Evolutionary conservation across 1,140 invertebrate genomes (phyloP), one percentile per base, ranked within the genome.

Genomic region (Drosophila arizonae): DNA sequence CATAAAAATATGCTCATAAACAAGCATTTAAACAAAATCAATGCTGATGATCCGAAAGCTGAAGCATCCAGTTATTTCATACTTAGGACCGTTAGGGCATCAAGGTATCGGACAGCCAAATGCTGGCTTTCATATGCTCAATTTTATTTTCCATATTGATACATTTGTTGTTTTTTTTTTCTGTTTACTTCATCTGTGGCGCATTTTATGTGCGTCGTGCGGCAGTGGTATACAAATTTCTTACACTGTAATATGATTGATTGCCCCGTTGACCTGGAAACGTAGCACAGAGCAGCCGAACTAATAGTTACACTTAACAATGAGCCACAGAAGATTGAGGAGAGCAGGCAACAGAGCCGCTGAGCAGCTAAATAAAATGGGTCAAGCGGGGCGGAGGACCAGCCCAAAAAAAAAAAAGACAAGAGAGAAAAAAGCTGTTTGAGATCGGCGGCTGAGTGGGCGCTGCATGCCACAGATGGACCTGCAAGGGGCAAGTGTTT

Each of bases 261-360:
- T 88, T 88, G 84, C 84, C 77, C 84, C 73, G 79, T 88, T 88
- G 84, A 88, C 84, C 84, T 88, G 84, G 68, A 88, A 88, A 88
- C 77, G 85, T 71, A 71, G 58, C 55, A 60, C 51, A 68, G 24
- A 68, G 68, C 66, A 60, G 30, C 54, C 76, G 51, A 87, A 88
- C 84, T 88, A 88, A 88, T 88, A 88, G 84, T 88, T 84, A 88
- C 84, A 88, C 84, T 77, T 79, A 87, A 87, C 84, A 88, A 87
- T 74, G 61, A 76, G 61, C 71, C 66, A 28, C 36, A 52, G 48
- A 55, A 65, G 55, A 72, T 57, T 76, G 72, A 55, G 21, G 61
- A 63, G 72, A 72, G 72, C 80, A 68, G 72, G 64, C 75, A 58
- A 76, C 54, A 50, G n/a, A 60, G 41, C 33, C 50, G 68, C 50